phyloP scores from a whole-genome alignment of 2,797 vertebrate species.

The Microctenopoma steveboyesi region DNA sequence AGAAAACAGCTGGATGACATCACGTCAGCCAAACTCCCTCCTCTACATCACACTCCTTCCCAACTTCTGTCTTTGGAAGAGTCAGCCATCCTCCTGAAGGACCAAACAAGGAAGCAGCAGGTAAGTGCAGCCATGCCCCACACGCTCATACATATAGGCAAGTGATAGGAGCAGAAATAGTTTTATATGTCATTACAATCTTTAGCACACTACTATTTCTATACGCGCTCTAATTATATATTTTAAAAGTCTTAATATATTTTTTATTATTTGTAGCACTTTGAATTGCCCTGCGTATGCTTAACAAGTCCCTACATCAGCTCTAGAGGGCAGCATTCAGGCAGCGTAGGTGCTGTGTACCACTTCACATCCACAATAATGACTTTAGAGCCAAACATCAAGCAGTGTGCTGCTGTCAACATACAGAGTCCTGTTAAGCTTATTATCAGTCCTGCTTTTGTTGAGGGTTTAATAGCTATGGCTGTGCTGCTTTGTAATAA shows the following conservation, averaged over 20 bases:
- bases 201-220: no score
- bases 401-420: slow-evolving; percentile 61
- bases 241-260: no score
- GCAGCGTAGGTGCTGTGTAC: background rate
- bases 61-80: slow-evolving; percentile 89
- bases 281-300: background rate
- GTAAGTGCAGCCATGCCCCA: slow-evolving; percentile 69
- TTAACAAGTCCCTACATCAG: background rate
- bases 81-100: slow-evolving; percentile 85
- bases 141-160: background rate
- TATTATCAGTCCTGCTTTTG: slow-evolving; percentile 61
- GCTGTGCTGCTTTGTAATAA: slow-evolving; percentile 59
- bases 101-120: slow-evolving; percentile 88
- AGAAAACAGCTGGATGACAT: slow-evolving; percentile 92
- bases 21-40: slow-evolving; percentile 90
- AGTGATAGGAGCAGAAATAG: background rate
- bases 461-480: slow-evolving; percentile 54
- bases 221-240: no score
- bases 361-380: slow-evolving; percentile 22
- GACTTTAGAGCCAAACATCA: slow-evolving; percentile 56
- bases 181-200: no score
- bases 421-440: slow-evolving; percentile 43
- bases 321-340: slow-evolving; percentile 65
- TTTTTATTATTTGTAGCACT: background rate
- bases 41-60: slow-evolving; percentile 85